Base-by-base conservation (phyloP, 1,140 invertebrate genomes). In the Spodoptera litura region DNA sequence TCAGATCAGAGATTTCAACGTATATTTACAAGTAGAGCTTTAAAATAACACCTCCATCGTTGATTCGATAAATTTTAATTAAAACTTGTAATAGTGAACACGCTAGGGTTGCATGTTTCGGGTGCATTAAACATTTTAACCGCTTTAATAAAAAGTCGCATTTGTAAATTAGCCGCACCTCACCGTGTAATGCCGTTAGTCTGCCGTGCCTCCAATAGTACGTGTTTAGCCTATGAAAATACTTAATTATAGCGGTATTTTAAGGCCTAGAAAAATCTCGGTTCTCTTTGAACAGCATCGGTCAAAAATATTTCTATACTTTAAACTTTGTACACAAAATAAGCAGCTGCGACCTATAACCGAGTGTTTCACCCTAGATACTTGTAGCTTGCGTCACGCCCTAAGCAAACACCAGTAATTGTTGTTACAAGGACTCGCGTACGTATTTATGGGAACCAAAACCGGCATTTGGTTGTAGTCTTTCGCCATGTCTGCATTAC, bases 351-450 rank as follows among this genome's bases (percentile, higher is more conserved):
- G 38, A 6, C 38, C 9, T 9, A 44, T 44, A 44, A 44, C 1
- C 38, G 38, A 6, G 38, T 44, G 38, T 44, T 44, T 44, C 38
- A 44, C 38, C 38, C 38, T 44, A 56, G 11, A 13, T 49, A 59
- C 62, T 68, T 31, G 66, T 13, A 15, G 70, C 56, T 51, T 56
- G 52, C 74, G 74, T 77, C 62, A 77, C 49, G 31, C 27, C 59
- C 73, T 68, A 56, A 68, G 31, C 31, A 53, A 76, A 66, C 74
- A 64, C 51, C 52, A 52, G 73, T 58, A 68, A 68, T 77, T 77
- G 62, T 77, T 68, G 38, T 53, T 68, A 58, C 74, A 77, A 77
- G 74, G 74, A 56, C 74, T 49, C 4, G 51, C 20, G 62, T 66
- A 66, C 62, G 49, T 76, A 64, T 76, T 77, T 77, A 56, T 56